Evolutionary conservation across 1,140 invertebrate species (phyloP), one percentile per base, ranked within the genome.

Genomic region (Hydropsyche tenuis): DNA sequence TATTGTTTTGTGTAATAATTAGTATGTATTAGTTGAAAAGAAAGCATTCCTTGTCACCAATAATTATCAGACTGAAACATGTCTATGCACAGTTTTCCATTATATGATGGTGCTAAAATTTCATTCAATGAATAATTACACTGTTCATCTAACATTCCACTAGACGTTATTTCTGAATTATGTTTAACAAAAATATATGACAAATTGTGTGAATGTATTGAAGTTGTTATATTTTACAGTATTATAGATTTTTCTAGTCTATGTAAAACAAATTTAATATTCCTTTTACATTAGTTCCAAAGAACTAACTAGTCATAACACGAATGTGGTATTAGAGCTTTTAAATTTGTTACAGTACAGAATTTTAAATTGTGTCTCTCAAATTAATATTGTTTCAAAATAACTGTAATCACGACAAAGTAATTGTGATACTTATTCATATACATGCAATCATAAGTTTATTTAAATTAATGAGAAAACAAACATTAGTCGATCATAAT

Each of bases 41-140:
- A 6, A 43, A 43, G 12, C 37, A 6, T 3, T 12, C 3, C 16
- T 14, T 48, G 45, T 48, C 16, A n/a, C 16, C 14, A 2, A 48
- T 48, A 14, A 48, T 7, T 6, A 48, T 48, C 16, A n/a, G 56
- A 60, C 56, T 60, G 56, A 60, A 60, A 60, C 5, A 60, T 25
- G 14, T 60, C 23, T 12, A 20, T 53, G 56, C 56, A 60, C 16
- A 16, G 56, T 60, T 60, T 60, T 60, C 23, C 56, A 60, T 60
- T 22, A 14, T 25, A 60, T 53, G 22, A 60, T 60, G 56, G 56
- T 60, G 56, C 56, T 60, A 60, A 60, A 60, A 48, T 48, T 12
- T 48, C 45, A 48, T 48, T 48, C 4, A 48, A 12, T 48, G 11
- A 16, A n/a, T 14, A 48, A 48, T 37, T 37, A 4, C 30, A 37